Evolutionary conservation across 2,113 vertebrate species (phyloP), one percentile per base, ranked within the genome.

Genomic region (Platysternon megacephalum): DNA sequence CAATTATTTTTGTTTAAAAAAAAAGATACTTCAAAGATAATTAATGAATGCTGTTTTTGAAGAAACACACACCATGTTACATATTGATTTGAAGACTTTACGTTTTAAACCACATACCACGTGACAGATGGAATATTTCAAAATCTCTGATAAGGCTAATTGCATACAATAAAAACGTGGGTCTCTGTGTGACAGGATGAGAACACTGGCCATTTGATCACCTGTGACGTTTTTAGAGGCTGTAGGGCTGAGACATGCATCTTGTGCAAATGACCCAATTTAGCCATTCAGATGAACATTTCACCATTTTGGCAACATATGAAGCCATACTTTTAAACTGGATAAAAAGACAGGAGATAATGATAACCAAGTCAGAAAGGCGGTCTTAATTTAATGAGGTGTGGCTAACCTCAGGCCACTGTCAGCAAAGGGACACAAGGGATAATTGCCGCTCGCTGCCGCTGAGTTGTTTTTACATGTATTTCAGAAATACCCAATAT

Each of bases 321-420:
- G 35, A 94, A 95, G 91, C 46, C 58, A 68, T 90, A 79, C 8
- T 58, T 87, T 90, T 29, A 90, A 91, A 53, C 35, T 26, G 51
- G 44, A 88, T 44, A 90, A 22, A 80, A 91, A 89, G 42, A 16
- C 29, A 72, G 51, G 68, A 72, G 88, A 92, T 86, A 32, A 92
- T 88, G 91, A 89, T 91, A 91, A 96, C 2, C 39, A n/a, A 46
- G 8, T 35, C 92, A 49, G 78, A 74, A 95, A 81, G 14, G 48
- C 84, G 51, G 87, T 94, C 95, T 95, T 96, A 79, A 22, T 51
- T 87, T 94, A 97, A 93, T 87, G 94, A 82, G 35, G 12, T 89
- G 84, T 79, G 16, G 93, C 58, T 83, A 92, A 97, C 29, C 46
- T 58, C 68, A 94, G 90, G 53, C 46, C 44, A 84, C 28, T 87